Evolutionary conservation across 2,113 vertebrate species (phyloP), one percentile per base, ranked within the genome.

Genomic region (Oreochromis tanganicae): DNA sequence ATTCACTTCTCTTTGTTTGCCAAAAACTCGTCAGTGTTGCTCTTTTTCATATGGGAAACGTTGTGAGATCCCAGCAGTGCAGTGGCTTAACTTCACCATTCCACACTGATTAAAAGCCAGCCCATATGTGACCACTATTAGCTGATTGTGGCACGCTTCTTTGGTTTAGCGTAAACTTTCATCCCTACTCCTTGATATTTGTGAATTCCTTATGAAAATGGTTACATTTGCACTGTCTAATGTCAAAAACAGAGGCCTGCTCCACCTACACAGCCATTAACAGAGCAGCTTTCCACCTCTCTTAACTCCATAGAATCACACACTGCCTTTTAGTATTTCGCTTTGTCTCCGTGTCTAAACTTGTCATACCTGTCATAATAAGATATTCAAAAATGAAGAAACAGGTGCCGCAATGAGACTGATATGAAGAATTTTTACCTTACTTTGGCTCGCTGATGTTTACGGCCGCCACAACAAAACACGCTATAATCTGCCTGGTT

Each of bases 301-400:
- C 11, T 50, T 11, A 56, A 66, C 46, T 59, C 79, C 10, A 19
- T 16, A 27, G n/a, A 88, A 79, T 87, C 81, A 75, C 86, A 81
- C 34, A 84, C 87, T 82, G 83, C 54, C 36, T 88, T 88, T 84
- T 32, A 82, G 91, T 82, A 88, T 87, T 90, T 63, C 27, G 78
- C 78, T 78, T 87, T 83, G 79, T 88, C 87, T 90, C 88, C 87
- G 46, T 91, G 94, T 92, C 85, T 88, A 86, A 89, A 88, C 81
- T 92, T 86, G 71, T 86, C 89, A 92, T 93, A 95, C 87, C 80
- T 91, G 57, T 38, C 54, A 94, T 83, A 90, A 92, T 93, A 92
- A 93, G 92, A 88, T 91, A 90, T 89, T 89, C 83, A 81, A 80
- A 84, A 73, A 89, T 90, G 81, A 93, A 90, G 89, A 87, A 85